A percentile compares a stretch with the other conserved stretches of the same genome.
phyloP scores from a whole-genome alignment of 2,888 invertebrate species.

The Omphaloscelis lunosa region DNA sequence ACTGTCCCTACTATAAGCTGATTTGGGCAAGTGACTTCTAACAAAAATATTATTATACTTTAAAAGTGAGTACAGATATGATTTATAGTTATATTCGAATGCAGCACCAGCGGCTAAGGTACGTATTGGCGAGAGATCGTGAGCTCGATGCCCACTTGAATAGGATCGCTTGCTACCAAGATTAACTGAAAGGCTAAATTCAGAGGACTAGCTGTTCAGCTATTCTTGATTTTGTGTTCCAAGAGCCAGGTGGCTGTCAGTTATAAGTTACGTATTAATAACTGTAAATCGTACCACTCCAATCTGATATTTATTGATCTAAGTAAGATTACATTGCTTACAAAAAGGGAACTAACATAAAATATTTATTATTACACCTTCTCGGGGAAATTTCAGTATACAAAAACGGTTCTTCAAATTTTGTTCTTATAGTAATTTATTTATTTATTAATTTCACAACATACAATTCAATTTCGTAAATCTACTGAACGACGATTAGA shows the following conservation, averaged over 20 bases:
- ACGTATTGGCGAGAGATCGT: too few species aligned
- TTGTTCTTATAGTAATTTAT: constrained; percentile 32
- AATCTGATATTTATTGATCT: background rate
- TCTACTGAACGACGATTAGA: constrained; percentile 47
- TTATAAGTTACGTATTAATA: too few species aligned
- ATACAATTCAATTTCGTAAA: constrained; percentile 50
- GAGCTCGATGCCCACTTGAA: background rate
- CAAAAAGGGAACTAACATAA: constrained; percentile 5
- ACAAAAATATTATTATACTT: constrained; percentile 14
- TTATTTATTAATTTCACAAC: constrained; percentile 42
- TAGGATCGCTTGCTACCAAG: too few species aligned
- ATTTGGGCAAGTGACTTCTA: constrained; percentile 44
- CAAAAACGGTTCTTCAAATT: constrained; percentile 12
- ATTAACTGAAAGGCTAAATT: background rate
- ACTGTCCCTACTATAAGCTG: constrained; percentile 3
- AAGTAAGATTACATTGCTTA: constrained; percentile 8
- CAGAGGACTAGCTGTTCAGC: background rate
- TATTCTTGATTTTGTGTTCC: background rate
- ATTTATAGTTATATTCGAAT: constrained; percentile 8
- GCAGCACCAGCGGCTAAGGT: background rate
- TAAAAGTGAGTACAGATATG: background rate
- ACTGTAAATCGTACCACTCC: background rate
- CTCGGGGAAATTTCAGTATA: constrained; percentile 4
- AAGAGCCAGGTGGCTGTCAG: too few species aligned
- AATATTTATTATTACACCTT: constrained; percentile 5